Conservation (phyloP, 2,888 invertebrate genomes). For the Hemaris fuciformis region DNA sequence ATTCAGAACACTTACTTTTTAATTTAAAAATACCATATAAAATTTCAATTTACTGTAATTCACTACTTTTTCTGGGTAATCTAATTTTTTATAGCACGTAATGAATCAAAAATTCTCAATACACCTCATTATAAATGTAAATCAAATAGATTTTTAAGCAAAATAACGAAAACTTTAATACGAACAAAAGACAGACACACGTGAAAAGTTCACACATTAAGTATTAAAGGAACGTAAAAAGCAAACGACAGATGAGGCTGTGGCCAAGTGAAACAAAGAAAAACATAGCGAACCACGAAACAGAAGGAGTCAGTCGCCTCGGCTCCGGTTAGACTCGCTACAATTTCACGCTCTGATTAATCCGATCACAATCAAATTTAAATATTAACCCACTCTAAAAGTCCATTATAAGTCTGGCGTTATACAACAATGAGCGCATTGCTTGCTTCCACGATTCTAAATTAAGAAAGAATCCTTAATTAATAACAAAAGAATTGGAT, state of each 20-base stretch:
- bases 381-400: conserved; percentile 11
- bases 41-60: too few species aligned
- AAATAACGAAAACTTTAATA: neutral
- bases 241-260: neutral
- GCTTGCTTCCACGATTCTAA: conserved; percentile 1
- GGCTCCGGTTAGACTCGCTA: neutral
- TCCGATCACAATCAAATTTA: conserved; percentile 13
- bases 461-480: conserved; percentile 4
- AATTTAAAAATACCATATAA: too few species aligned
- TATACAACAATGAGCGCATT: conserved; percentile 9
- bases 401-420: conserved; percentile 14
- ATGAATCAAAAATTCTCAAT: neutral
- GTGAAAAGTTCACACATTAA: neutral
- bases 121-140: neutral
- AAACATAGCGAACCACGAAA: neutral
- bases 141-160: neutral
- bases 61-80: too few species aligned
- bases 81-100: neutral
- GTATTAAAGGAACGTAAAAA: conserved; percentile 4
- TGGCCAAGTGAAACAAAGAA: conserved; percentile 4
- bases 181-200: neutral
- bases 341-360: conserved; percentile 7
- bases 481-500: neutral
- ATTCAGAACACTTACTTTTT: too few species aligned
- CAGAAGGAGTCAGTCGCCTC: neutral